A percentile compares a stretch with the other conserved stretches of the same genome.
Conservation (phyloP, 2,797 vertebrate species). For the Sebastes alutus region DNA sequence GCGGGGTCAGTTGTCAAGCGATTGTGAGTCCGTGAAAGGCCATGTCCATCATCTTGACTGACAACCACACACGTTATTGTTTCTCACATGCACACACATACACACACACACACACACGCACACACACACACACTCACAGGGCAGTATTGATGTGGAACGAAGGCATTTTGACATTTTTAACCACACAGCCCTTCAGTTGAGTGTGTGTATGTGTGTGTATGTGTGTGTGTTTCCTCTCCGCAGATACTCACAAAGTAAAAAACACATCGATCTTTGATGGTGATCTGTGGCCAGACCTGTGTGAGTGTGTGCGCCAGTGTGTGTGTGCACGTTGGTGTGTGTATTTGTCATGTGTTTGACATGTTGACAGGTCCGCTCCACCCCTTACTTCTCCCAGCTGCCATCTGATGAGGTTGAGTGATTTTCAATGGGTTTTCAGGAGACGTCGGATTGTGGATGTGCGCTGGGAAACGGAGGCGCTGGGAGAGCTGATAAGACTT, state of each 20-base stretch:
- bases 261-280: slow-evolving; percentile 34
- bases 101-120: neutral
- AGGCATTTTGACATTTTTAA: slow-evolving; percentile 27
- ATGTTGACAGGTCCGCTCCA: slow-evolving; percentile 80
- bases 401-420: slow-evolving; percentile 80
- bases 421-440: slow-evolving; percentile 71
- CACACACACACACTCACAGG: slow-evolving; percentile 18
- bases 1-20: slow-evolving; percentile 74
- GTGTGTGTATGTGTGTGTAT: neutral
- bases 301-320: neutral
- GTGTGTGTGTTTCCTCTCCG: neutral
- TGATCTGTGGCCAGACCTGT: slow-evolving; percentile 34
- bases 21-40: slow-evolving; percentile 77
- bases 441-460: slow-evolving; percentile 44
- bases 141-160: slow-evolving; percentile 43
- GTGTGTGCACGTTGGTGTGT: slow-evolving; percentile 32
- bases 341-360: slow-evolving; percentile 72
- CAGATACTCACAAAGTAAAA: slow-evolving; percentile 3
- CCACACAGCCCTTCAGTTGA: neutral
- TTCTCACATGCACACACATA: slow-evolving; percentile 14
- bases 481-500: slow-evolving; percentile 48
- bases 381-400: slow-evolving; percentile 79
- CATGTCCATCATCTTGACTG: slow-evolving; percentile 77
- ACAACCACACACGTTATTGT: slow-evolving; percentile 61
- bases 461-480: slow-evolving; percentile 60